Conservation (phyloP, 92 coral and sea anemone genomes). For the Epizoanthus ramosus region DNA sequence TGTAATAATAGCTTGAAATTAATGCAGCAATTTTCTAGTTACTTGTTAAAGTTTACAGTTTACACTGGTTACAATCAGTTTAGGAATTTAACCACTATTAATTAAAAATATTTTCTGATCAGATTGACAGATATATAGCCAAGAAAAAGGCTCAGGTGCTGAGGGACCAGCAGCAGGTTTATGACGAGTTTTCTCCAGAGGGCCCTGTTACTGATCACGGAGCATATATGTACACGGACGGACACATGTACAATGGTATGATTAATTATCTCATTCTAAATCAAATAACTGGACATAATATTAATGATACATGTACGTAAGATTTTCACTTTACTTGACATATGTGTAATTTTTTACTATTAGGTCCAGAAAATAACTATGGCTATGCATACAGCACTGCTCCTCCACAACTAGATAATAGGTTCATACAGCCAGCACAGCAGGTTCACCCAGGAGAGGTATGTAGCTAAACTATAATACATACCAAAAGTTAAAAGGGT, state of each 20-base stretch:
- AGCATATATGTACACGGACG: slow-evolving; percentile 64
- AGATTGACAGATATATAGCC: slow-evolving; percentile 92
- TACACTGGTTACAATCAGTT: too few species aligned
- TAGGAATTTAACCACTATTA: too few species aligned
- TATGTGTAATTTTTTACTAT: too few species aligned
- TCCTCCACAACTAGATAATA: slow-evolving; percentile 58
- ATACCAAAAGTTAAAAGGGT: too few species aligned
- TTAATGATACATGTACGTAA: neutral
- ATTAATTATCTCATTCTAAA: neutral
- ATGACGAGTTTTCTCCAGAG: slow-evolving; percentile 90
- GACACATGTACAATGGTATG: slow-evolving; percentile 57
- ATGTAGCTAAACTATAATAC: neutral
- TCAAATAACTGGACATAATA: neutral
- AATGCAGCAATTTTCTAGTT: too few species aligned
- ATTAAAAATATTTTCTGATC: neutral
- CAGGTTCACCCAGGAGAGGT: slow-evolving; percentile 23
- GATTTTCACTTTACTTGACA: neutral
- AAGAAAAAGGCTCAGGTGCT: slow-evolving; percentile 82
- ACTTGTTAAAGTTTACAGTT: too few species aligned
- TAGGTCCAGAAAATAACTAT: slow-evolving; percentile 77
- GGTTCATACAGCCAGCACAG: slow-evolving; percentile 7
- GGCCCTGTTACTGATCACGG: slow-evolving; percentile 78
- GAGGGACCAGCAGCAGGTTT: slow-evolving; percentile 83
- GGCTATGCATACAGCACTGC: slow-evolving; percentile 84
- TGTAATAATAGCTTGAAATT: too few species aligned